Conservation (phyloP, 2,888 invertebrate genomes). For the Tetranychus truncatus region DNA sequence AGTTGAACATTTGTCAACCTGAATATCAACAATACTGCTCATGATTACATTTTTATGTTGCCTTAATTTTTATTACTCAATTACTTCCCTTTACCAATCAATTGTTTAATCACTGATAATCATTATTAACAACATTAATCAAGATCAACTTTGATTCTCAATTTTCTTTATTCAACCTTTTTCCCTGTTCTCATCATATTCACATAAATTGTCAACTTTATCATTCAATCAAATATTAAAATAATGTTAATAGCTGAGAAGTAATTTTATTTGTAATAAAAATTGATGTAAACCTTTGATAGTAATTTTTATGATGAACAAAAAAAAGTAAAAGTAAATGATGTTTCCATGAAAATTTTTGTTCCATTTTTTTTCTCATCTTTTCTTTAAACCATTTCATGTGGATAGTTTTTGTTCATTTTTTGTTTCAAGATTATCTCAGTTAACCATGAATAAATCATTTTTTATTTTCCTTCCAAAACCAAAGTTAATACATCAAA, state of each 20-base stretch:
- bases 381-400: no score
- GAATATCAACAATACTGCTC: no score
- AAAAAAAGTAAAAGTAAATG: not conserved
- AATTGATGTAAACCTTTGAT: not conserved
- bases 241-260: not conserved
- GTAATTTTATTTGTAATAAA: not conserved
- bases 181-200: no score
- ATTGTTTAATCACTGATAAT: no score
- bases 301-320: not conserved
- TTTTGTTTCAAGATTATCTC: not conserved
- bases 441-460: not conserved
- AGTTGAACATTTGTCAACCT: no score
- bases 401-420: not conserved
- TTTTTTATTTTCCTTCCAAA: not conserved
- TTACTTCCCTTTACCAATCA: no score
- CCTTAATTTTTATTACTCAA: no score
- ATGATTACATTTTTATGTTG: no score
- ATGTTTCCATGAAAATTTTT: not conserved
- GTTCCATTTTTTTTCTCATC: not conserved
- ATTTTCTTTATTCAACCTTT: no score
- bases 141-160: no score
- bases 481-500: not conserved
- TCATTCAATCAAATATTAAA: not conserved
- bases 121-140: no score
- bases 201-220: not conserved